Conservation (phyloP, 23 tunicate genomes). For the Diplosoma virens region DNA sequence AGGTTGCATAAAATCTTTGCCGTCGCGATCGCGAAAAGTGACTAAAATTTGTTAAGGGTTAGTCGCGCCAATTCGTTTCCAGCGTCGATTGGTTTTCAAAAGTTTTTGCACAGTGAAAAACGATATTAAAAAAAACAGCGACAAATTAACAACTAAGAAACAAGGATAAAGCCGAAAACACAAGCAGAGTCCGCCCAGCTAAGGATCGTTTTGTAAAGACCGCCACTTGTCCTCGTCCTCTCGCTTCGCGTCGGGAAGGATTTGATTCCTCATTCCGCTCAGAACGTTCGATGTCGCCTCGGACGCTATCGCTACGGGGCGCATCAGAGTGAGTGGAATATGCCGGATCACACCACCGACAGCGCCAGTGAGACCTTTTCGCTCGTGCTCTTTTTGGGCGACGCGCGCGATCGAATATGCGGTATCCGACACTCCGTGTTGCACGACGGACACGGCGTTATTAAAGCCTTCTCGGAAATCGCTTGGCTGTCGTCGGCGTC, state of each 20-base stretch:
- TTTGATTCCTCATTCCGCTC: conserved; percentile 89
- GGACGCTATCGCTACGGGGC: conserved; percentile 82
- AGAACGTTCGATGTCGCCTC: conserved; percentile 92
- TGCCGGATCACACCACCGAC: conserved; percentile 88
- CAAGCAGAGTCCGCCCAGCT: no score
- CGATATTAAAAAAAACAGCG: no score
- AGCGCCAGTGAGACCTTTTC: conserved; percentile 83
- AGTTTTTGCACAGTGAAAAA: no score
- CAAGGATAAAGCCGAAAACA: no score
- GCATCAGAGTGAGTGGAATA: conserved; percentile 78
- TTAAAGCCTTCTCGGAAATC: conserved; percentile 89
- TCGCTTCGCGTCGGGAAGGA: conserved; percentile 84
- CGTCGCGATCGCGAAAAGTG: no score
- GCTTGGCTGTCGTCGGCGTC: conserved; percentile 51
- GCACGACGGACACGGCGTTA: conserved; percentile 72
- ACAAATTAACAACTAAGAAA: no score
- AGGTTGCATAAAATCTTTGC: no score
- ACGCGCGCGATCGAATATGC: conserved; percentile 60
- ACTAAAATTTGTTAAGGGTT: no score
- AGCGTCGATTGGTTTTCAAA: no score
- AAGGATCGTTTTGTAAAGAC: not conserved
- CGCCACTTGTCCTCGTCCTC: conserved; percentile 89
- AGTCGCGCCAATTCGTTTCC: no score
- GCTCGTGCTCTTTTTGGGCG: conserved; percentile 82
- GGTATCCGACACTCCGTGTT: conserved; percentile 63